Conservation (phyloP, 2,888 invertebrate genomes). For the Dastarcus helophoroides region DNA sequence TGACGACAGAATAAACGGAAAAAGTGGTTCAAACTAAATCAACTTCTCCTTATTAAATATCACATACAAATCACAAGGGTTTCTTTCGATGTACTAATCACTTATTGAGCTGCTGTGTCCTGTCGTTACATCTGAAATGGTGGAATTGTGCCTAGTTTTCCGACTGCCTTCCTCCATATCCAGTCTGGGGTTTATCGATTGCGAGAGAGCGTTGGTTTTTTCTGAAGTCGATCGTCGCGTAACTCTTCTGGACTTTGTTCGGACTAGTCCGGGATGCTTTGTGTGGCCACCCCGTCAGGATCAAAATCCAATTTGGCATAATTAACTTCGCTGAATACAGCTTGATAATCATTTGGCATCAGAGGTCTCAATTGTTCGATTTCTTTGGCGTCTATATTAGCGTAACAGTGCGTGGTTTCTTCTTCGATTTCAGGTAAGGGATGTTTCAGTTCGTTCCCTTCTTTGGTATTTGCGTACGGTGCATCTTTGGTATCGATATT, state of each 20-base stretch:
- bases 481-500: conserved; percentile 29
- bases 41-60: too few relatives aligned
- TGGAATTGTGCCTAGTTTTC: conserved; percentile 74
- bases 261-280: conserved; percentile 40
- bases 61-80: conserved; percentile 12
- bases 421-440: conserved; percentile 29
- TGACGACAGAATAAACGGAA: too few relatives aligned
- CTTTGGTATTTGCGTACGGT: conserved; percentile 11
- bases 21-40: too few relatives aligned
- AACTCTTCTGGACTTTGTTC: conserved; percentile 48
- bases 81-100: conserved; percentile 35
- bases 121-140: conserved; percentile 47
- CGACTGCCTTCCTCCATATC: conserved; percentile 65
- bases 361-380: conserved; percentile 33
- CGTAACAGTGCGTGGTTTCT: conserved; percentile 41
- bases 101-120: conserved; percentile 50
- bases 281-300: conserved; percentile 39
- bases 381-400: conserved; percentile 44
- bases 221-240: conserved; percentile 91
- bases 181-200: conserved; percentile 60
- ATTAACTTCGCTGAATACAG: conserved; percentile 49
- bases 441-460: conserved; percentile 10
- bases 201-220: conserved; percentile 79
- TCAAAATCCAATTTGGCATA: conserved; percentile 73
- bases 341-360: conserved; percentile 32